Conservation (phyloP, 2,113 vertebrate genomes). For the Atrichornis clamosus region DNA sequence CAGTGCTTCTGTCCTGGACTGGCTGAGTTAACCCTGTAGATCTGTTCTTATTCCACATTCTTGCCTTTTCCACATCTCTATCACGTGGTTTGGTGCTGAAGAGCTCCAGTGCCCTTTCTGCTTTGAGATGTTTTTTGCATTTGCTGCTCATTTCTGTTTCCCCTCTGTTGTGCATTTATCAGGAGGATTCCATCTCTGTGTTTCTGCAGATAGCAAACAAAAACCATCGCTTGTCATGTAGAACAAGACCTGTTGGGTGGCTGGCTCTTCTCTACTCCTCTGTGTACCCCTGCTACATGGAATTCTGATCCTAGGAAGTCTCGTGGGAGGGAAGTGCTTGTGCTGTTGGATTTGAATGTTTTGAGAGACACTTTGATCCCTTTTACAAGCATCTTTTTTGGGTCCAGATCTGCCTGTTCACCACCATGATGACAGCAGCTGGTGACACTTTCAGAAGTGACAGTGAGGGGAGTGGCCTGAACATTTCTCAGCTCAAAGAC, state of each 20-base stretch:
- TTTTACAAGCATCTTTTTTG: constrained; percentile 11
- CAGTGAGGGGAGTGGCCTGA: not conserved
- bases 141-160: not conserved
- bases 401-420: not conserved
- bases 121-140: not conserved
- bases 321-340: not conserved
- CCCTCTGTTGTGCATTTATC: not conserved
- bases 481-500: not conserved
- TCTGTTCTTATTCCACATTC: not conserved
- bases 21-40: not conserved
- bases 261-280: not conserved
- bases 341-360: not conserved
- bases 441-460: not conserved
- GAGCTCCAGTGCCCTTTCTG: not conserved
- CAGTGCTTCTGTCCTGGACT: not conserved
- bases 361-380: not conserved
- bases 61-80: not conserved
- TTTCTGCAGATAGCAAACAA: not conserved
- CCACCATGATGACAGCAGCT: not conserved
- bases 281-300: not conserved
- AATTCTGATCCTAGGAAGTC: not conserved
- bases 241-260: not conserved
- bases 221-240: accelerated
- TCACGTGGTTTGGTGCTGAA: not conserved
- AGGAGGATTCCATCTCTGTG: not conserved